Conservation (phyloP, 2,888 invertebrate species). For the Synergus itoensis region DNA sequence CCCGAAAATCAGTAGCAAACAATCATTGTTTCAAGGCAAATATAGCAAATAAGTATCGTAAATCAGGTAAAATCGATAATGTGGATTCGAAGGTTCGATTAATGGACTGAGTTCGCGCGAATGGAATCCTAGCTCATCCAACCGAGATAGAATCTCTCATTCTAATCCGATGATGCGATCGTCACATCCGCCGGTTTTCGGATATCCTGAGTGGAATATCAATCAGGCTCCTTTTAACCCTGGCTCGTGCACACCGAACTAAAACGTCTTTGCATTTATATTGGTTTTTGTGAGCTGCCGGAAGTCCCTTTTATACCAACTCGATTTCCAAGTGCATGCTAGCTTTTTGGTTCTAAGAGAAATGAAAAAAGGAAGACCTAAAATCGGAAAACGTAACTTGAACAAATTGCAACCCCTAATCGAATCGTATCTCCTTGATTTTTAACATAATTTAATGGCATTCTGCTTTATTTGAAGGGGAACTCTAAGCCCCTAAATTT, state of each 20-base stretch:
- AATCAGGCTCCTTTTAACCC: conserved; percentile 64
- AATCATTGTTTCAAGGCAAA: neutral
- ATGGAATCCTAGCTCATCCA: conserved; percentile 38
- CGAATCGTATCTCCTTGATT: neutral
- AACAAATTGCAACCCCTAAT: neutral
- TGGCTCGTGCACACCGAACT: conserved; percentile 49
- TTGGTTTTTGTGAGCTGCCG: conserved; percentile 53
- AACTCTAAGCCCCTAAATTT: conserved; percentile 3
- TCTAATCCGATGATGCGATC: conserved; percentile 63
- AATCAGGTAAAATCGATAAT: conserved; percentile 45
- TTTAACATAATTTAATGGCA: neutral
- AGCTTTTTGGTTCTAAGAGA: conserved; percentile 36
- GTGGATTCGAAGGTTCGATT: conserved; percentile 42
- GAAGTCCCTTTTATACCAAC: conserved; percentile 46
- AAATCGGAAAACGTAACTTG: neutral
- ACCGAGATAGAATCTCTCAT: conserved; percentile 58
- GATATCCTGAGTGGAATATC: conserved; percentile 72
- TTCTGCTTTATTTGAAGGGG: neutral
- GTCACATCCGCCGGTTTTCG: conserved; percentile 66
- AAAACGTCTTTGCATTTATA: conserved; percentile 59
- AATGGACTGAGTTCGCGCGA: conserved; percentile 43
- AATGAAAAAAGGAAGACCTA: neutral
- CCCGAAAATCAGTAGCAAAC: neutral
- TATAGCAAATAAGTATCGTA: conserved; percentile 8
- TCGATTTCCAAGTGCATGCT: conserved; percentile 44